Evolutionary conservation across 2,797 vertebrate genomes (phyloP), one percentile per base, ranked within the genome.

Genomic region (Acipenser oxyrinchus): DNA sequence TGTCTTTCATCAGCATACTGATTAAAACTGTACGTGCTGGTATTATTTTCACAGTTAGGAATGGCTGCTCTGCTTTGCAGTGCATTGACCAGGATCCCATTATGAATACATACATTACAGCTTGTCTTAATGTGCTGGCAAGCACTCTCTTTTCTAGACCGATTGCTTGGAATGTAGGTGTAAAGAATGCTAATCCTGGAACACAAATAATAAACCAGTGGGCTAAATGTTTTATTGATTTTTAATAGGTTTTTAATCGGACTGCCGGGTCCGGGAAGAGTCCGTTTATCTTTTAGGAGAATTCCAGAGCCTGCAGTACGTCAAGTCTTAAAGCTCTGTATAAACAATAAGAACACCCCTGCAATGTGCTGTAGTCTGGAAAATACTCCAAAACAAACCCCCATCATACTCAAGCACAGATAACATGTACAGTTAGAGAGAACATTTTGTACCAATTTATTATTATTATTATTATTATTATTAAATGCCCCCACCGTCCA

Each of bases 301-400:
- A 58, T 58, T 58, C 55, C 12, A 58, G 12, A 6, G 55, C 55
- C 55, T 58, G 55, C 55, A 58, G 55, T 58, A 58, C 12, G 0
- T 58, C 55, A 58, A 58, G 55, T 58, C 6, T 58, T 58, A 58
- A 58, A 12, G 12, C 55, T 58, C 51, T 58, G 55, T 58, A 58
- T 58, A 58, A 58, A 58, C 55, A 58, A 58, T 11, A n/a, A 58
- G 6, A 1, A 8, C 55, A 6, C 4, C 11, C 1, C 55, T 12
- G n/a, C 55, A 57, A 57, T 10, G 55, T 6, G 13, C 55, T 58
- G 8, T n/a, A n/a, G 6, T 37, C 4, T 58, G 55, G 55, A 58
- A 58, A 37, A 6, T 58, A 6, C 55, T 58, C 55, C 12, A 37
- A 58, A 58, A 58, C 9, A 37, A 37, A 2, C 23, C 23, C 23